phyloP scores from a whole-genome alignment of 1,140 invertebrate species.

The Proctacanthus coquilletti region DNA sequence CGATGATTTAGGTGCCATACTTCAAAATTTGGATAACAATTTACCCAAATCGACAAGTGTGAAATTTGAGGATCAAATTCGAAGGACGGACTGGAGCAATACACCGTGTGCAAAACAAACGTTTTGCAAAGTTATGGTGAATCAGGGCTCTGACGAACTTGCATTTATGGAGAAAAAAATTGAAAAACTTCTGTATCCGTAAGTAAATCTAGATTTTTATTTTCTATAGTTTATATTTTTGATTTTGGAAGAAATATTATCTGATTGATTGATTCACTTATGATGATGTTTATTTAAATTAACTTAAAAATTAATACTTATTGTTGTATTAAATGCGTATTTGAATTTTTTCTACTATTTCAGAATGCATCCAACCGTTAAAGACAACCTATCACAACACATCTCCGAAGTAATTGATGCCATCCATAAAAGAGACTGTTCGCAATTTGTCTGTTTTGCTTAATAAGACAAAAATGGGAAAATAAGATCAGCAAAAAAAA shows the following conservation, averaged over 20 bases:
- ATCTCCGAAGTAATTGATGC: slow-evolving; percentile 44
- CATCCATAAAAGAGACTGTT: slow-evolving; percentile 38
- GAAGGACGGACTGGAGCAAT: slow-evolving; percentile 45
- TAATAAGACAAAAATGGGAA: no score
- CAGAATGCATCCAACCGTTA: slow-evolving; percentile 38
- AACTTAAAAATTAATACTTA: neutral
- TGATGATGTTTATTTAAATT: neutral
- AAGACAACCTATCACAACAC: slow-evolving; percentile 34
- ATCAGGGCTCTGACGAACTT: slow-evolving; percentile 44
- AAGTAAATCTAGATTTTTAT: no score
- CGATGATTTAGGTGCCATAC: slow-evolving; percentile 1
- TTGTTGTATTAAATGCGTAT: slow-evolving; percentile 2
- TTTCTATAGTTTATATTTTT: no score
- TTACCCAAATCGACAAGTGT: slow-evolving; percentile 5
- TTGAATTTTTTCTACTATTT: slow-evolving; percentile 13
- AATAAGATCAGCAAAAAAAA: no score
- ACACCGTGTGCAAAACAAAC: slow-evolving; percentile 58
- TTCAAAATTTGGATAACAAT: slow-evolving; percentile 14
- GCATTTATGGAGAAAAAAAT: slow-evolving; percentile 65
- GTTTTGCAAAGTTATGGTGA: slow-evolving; percentile 56
- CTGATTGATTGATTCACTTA: neutral
- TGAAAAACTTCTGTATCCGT: slow-evolving; percentile 49
- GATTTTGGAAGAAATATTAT: no score
- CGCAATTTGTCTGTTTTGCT: slow-evolving; percentile 32
- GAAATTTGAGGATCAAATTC: slow-evolving; percentile 19